These are phyloP conservation scores for Hipposideros larvatus DNA, from an alignment of 2,797 vertebrate species.

Conservation along the genomic window DNA sequence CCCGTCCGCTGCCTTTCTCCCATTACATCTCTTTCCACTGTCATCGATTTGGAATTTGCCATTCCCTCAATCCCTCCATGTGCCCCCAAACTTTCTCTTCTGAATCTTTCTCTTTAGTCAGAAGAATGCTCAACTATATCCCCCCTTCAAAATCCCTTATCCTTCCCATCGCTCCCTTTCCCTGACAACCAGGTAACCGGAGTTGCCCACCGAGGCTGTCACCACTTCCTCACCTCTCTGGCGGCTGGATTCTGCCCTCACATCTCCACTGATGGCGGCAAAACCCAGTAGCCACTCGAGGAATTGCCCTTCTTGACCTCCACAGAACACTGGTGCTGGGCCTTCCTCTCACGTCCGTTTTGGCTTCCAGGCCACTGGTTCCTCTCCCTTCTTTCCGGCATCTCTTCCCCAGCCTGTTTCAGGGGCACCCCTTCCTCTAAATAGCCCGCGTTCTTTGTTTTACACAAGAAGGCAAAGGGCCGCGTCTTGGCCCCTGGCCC, in stretches of 20 bases:
- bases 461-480: slow-evolving; percentile 12
- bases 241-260: neutral
- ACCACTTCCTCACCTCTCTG: rapidly evolving
- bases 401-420: neutral
- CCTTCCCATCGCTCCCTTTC: neutral
- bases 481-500: slow-evolving; percentile 22
- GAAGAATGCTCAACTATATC: neutral
- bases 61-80: neutral
- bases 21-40: neutral
- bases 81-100: neutral
- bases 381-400: neutral
- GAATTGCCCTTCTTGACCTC: neutral
- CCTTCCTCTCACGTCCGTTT: neutral
- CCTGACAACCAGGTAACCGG: neutral
- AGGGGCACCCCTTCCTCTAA: neutral
- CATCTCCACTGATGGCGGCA: too few relatives aligned
- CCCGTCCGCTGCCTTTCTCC: rapidly evolving
- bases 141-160: neutral
- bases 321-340: neutral
- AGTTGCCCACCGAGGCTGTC: rapidly evolving
- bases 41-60: neutral
- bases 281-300: neutral
- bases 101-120: neutral
- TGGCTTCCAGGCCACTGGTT: neutral
- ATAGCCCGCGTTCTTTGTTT: neutral